A percentile compares a stretch with the other conserved stretches of the same genome.
phyloP scores from a whole-genome alignment of 1,140 invertebrate species.

The Caenorhabditis tropicalis region DNA sequence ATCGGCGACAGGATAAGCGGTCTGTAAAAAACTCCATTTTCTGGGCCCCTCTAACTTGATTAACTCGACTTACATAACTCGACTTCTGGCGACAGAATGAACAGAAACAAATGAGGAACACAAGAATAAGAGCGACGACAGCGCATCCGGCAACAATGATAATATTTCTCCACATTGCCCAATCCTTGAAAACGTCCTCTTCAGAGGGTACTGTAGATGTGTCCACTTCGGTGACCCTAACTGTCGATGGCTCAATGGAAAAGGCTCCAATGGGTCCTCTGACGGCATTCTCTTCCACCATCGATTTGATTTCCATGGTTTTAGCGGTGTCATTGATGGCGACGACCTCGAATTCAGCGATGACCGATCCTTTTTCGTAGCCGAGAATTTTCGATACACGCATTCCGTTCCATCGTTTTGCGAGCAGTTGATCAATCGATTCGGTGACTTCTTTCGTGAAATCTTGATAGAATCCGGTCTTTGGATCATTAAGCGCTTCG shows the following conservation, averaged over 20 bases:
- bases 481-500: conserved; percentile 49
- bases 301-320: conserved; percentile 52
- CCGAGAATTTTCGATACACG: conserved; percentile 46
- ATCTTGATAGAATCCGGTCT: conserved; percentile 54
- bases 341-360: conserved; percentile 56
- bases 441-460: conserved; percentile 53
- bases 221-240: conserved; percentile 51
- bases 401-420: conserved; percentile 53
- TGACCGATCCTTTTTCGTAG: conserved; percentile 56
- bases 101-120: conserved; percentile 33
- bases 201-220: background rate
- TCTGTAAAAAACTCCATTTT: conserved; percentile 29
- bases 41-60: too few relatives aligned
- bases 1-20: conserved; percentile 17
- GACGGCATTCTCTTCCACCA: conserved; percentile 56
- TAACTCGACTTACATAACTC: conserved; percentile 49
- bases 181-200: conserved; percentile 17
- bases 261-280: conserved; percentile 52
- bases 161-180: background rate
- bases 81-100: conserved; percentile 20
- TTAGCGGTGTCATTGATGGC: conserved; percentile 45
- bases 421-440: conserved; percentile 44
- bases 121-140: background rate
- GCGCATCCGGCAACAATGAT: conserved; percentile 33
- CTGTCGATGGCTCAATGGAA: conserved; percentile 56